phyloP scores from a whole-genome alignment of 1,140 invertebrate species.

The Liolophura sinensis region DNA sequence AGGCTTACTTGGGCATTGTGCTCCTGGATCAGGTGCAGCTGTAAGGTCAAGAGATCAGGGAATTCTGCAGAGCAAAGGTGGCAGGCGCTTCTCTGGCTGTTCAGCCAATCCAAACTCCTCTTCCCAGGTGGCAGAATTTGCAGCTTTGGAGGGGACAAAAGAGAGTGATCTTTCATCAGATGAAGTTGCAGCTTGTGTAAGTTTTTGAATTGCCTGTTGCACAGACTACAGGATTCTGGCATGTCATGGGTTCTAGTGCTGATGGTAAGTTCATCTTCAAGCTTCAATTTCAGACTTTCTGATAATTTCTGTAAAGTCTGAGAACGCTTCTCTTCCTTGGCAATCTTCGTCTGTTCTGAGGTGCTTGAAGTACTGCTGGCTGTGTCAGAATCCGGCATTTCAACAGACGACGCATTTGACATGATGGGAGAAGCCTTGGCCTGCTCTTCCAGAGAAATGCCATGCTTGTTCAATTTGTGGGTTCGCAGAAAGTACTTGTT shows the following conservation, averaged over 20 bases:
- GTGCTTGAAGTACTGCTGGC: constrained; percentile 46
- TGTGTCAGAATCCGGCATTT: constrained; percentile 36
- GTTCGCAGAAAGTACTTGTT: constrained; percentile 98
- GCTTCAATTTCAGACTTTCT: background rate
- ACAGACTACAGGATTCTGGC: constrained; percentile 73
- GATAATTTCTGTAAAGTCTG: background rate
- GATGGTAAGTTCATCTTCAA: background rate
- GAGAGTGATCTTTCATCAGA: constrained; percentile 79
- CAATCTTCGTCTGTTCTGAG: constrained; percentile 34
- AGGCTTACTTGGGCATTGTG: constrained; percentile 58
- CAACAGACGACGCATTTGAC: too few relatives aligned
- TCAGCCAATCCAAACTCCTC: background rate
- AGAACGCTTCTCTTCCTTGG: constrained; percentile 13
- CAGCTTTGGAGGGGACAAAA: background rate
- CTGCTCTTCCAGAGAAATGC: constrained; percentile 44
- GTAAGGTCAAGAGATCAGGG: constrained; percentile 61
- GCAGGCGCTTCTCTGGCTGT: constrained; percentile 44
- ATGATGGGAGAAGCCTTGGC: too few relatives aligned
- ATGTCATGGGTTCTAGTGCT: background rate
- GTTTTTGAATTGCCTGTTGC: constrained; percentile 84
- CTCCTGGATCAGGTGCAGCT: constrained; percentile 65
- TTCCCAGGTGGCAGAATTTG: constrained; percentile 1
- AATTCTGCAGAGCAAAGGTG: constrained; percentile 61
- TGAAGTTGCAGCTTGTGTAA: constrained; percentile 89
- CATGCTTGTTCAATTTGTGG: constrained; percentile 95